Percentiles rank a stretch among this genome's conserved stretches.
Evolutionary conservation across 2,888 invertebrate species (phyloP).

Genomic region (Folsomia manolachei): DNA sequence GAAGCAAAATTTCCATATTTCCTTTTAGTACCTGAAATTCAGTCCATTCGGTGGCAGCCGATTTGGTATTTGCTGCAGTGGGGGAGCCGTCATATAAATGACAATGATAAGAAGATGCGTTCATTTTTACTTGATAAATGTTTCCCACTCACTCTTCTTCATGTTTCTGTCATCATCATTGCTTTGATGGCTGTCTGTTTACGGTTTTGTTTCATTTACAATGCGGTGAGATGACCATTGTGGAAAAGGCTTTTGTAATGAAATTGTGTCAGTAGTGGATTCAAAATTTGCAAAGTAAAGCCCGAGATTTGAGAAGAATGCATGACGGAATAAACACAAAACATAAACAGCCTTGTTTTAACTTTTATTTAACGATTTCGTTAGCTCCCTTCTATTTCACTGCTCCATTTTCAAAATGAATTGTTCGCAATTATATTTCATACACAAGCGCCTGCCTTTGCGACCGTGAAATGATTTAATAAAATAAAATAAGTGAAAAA

Average conservation of each 20-base stretch:
- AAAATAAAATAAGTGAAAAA: slow-evolving; percentile 3
- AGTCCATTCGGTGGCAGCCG: too few species aligned
- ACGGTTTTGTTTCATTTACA: slow-evolving; percentile 9
- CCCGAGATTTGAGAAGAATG: background rate
- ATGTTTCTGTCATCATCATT: background rate
- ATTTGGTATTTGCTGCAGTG: background rate
- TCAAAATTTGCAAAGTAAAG: background rate
- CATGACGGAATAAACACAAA: background rate
- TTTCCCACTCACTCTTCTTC: background rate
- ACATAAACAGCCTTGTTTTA: background rate
- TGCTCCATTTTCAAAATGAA: background rate
- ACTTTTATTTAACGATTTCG: too few species aligned
- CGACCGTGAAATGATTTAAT: background rate
- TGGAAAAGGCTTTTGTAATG: background rate
- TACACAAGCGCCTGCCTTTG: background rate
- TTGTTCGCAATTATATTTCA: background rate
- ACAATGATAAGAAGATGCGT: background rate
- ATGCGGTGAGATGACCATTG: slow-evolving; percentile 10
- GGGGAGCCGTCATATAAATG: background rate
- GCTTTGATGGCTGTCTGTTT: background rate
- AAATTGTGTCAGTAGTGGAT: slow-evolving; percentile 17
- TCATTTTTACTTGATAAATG: slow-evolving; percentile 8
- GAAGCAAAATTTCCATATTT: background rate
- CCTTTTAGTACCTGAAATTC: background rate
- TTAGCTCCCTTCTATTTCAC: too few species aligned